These are phyloP conservation scores for Serinus canaria DNA, from an alignment of 2,113 vertebrate genomes.

Conservation along the genomic window DNA sequence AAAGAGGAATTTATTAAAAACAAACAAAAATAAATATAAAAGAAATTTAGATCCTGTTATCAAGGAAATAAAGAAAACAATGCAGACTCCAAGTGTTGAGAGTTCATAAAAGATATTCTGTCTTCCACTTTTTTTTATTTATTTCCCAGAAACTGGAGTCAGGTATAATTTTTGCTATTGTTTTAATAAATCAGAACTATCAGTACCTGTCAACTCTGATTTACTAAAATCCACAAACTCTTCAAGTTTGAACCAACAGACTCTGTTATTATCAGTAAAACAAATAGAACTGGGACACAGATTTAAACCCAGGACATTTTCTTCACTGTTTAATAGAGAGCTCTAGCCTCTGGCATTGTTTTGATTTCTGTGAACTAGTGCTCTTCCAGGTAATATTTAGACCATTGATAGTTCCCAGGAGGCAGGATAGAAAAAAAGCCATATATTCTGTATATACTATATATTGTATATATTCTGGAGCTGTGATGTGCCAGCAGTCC, in stretches of 20 bases:
- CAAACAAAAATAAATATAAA: neutral
- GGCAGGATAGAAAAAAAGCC: neutral
- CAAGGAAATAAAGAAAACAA: neutral
- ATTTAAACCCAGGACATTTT: neutral
- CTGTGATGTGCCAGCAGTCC: neutral
- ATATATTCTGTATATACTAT: neutral
- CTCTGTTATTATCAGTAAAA: neutral
- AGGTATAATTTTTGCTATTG: neutral
- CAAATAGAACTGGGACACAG: neutral
- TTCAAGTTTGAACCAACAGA: neutral
- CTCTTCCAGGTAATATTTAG: neutral
- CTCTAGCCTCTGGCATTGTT: neutral
- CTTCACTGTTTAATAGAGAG: neutral
- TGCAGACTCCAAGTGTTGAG: neutral
- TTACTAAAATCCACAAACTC: neutral
- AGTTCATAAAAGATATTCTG: neutral
- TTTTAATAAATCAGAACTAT: constrained; percentile 12
- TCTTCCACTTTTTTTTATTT: neutral
- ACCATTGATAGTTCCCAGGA: neutral
- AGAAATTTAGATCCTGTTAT: neutral
- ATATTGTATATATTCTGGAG: neutral
- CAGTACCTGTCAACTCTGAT: neutral
- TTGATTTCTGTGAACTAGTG: neutral
- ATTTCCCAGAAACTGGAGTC: neutral
- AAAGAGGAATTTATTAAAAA: accelerated